Base-by-base conservation (phyloP, 1,140 invertebrate species). In the Scaptomyza montana region DNA sequence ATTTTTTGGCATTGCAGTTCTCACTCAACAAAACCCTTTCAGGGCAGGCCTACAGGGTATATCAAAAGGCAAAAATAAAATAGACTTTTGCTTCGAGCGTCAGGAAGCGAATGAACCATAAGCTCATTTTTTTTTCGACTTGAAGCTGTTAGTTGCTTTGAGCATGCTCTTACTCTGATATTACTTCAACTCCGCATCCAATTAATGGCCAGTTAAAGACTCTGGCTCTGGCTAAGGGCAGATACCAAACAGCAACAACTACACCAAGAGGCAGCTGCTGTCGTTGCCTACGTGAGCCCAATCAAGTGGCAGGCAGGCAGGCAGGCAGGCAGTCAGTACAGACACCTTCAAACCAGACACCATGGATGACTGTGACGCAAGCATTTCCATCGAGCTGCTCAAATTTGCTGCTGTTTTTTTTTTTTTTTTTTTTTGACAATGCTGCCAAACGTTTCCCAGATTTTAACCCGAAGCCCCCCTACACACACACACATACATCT, bases 381-480 rank as follows among this genome's bases (percentile, higher is more conserved):
- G 76, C 68, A 68, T 69, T 74, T 74, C 46, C 59, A 60, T 69
- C 36, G 71, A 69, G 53, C 66, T 68, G 36, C 56, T 62, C 50
- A 62, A 61, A 57, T n/a, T 43, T n/a, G 39, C 39, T 13, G 25
- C 25, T 43, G 12, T 33, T 33, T 28, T 49, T 25, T 39, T 70
- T 57, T 50, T 53, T 55, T 70, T 57, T 50, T 56, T 60, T 68
- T 81, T 82, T 81, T 84, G 78, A 86, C 80, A 86, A 78, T 86
- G 69, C 63, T 57, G 16, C 36, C 69, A 59, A 59, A 53, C 61
- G 47, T 63, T 66, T 45, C 62, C 62, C 53, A 51, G 54, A 66
- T 57, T 59, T 39, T 60, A 45, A 55, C n/a, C 13, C 54, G 19
- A n/a, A 25, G 13, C 33, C 25, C 30, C 21, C 46, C 16, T 25